Evolutionary conservation across 30 jellyfish, hydroid and myxozoan genomes (phyloP).

Genomic region (Aurelia sp.): DNA sequence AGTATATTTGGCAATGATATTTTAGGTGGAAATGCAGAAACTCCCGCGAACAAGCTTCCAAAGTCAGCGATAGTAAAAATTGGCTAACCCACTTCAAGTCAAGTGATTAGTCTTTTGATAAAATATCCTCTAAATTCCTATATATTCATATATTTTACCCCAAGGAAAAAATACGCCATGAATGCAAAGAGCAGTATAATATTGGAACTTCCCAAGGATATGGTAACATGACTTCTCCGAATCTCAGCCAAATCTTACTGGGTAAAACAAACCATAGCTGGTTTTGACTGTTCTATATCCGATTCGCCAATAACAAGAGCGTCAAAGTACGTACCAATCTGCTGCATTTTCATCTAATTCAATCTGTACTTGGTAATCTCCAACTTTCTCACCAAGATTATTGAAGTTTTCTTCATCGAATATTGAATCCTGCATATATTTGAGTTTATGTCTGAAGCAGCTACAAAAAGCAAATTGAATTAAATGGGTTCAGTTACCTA

Average conservation of each 20-base stretch:
- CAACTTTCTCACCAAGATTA: conserved; percentile 58
- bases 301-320: not conserved
- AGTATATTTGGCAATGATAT: not conserved
- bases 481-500: too few species aligned
- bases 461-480: conserved; percentile 8
- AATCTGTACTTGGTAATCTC: conserved; percentile 23
- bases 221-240: too few species aligned
- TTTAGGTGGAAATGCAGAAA: not conserved
- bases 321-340: conserved; percentile 36
- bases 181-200: too few species aligned
- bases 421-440: conserved; percentile 44
- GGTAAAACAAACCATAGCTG: too few species aligned
- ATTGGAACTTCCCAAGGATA: not conserved
- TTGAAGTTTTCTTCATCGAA: conserved; percentile 53
- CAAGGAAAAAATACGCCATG: too few species aligned
- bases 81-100: too few species aligned
- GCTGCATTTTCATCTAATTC: conserved; percentile 42
- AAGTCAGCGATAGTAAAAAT: too few species aligned
- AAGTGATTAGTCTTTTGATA: too few species aligned
- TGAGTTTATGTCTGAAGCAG: conserved; percentile 39
- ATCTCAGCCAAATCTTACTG: too few species aligned
- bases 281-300: too few species aligned
- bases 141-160: too few species aligned
- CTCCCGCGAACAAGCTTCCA: not conserved
- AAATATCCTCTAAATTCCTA: too few species aligned